phyloP scores from a whole-genome alignment of 2,797 vertebrate species.

The Sciurus carolinensis region DNA sequence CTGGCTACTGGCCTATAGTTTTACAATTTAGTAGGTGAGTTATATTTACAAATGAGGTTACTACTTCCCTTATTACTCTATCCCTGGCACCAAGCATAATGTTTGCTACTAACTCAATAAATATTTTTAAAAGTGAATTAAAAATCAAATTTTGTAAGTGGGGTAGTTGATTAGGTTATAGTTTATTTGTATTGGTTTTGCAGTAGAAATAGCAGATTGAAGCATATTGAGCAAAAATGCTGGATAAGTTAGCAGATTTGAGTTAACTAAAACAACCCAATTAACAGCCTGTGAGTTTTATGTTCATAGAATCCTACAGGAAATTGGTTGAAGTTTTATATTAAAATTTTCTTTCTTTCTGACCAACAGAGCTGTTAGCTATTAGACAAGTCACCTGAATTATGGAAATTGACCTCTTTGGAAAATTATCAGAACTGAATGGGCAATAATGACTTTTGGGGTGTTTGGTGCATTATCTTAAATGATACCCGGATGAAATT shows the following conservation, averaged over 20 bases:
- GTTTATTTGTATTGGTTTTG: background rate
- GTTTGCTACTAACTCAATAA: background rate
- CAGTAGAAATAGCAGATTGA: background rate
- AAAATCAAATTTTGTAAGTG: background rate
- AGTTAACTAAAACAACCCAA: background rate
- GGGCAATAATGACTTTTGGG: background rate
- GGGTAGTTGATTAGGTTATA: background rate
- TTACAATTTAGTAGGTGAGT: background rate
- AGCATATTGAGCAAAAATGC: background rate
- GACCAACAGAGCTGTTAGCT: background rate
- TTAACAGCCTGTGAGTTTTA: background rate
- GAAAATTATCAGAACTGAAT: constrained; percentile 14
- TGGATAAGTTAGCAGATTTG: background rate
- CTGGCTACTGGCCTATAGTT: background rate
- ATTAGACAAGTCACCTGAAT: background rate
- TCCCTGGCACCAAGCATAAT: background rate
- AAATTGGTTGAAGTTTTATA: background rate
- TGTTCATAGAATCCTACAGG: background rate
- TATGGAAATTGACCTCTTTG: background rate
- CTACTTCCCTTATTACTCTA: background rate
- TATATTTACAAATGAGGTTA: background rate
- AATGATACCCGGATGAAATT: background rate
- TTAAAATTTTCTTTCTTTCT: constrained; percentile 46
- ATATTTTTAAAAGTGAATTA: constrained; percentile 9
- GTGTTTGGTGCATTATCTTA: background rate